Base-by-base conservation (phyloP, 2,113 vertebrate species). In the Riparia riparia region DNA sequence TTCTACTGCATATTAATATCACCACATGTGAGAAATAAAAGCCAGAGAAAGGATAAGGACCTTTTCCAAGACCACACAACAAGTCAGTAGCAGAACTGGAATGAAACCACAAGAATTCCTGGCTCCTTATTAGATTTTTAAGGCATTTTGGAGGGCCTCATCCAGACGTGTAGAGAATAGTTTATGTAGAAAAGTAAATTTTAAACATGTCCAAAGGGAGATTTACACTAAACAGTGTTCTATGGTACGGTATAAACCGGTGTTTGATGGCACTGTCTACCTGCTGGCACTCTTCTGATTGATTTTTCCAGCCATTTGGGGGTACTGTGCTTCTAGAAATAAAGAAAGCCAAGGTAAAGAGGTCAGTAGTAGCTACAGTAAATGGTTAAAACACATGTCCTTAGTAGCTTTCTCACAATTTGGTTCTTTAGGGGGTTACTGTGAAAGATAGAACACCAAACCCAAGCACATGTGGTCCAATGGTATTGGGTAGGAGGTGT, bases 41-140 rank as follows among this genome's bases (percentile, higher is more conserved):
- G 21, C 39, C 82, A 92, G 72, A 74, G 76, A 78, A 83, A 80
- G 85, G 50, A 18, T 86, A 93, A 95, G 64, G 65, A 60, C 82
- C n/a, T 93, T 95, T 95, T 96, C 91, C 76, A 96, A 89, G 96
- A 95, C 96, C 96, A 96, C 96, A 96, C 95, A 96, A 82, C 74
- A 81, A 90, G 86, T 90, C 80, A 81, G 96, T 95, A 95, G 96
- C 93, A 95, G 95, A 93, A 93, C 51, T 81, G 56, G 56, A 95
- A 95, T 83, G 72, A 96, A 95, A 95, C 94, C 95, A 95, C 96
- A 97, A 95, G 91, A 96, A 97, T 96, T 96, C 17, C 72, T 93
- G 94, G 56, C 91, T 96, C n/a, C 34, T 95, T 86, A 64, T 56
- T 93, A 78, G 47, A 82, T 86, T 97, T 90, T 92, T 68, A 93